Evolutionary conservation across 2,797 vertebrate species (phyloP), one percentile per base, ranked within the genome.

Genomic region (Meriones psammophilus): DNA sequence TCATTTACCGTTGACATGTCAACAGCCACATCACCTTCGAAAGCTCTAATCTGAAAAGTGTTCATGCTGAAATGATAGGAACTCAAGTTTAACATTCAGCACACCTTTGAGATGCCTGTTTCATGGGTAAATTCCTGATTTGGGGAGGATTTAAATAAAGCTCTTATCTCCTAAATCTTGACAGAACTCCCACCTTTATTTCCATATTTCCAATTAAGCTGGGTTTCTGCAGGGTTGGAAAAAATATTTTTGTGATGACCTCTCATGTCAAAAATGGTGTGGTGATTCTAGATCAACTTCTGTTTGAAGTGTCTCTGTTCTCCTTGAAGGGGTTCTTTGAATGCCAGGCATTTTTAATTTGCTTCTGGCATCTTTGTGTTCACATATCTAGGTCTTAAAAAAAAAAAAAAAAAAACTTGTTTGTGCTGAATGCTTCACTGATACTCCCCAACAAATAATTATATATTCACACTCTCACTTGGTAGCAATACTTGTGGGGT

Each of bases 71-170:
- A 84, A 33, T 88, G 87, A 96, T 94, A 81, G 0, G 2, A 91
- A 6, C 24, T 18, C 5, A 66, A 12, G 0, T 94, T 46, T 97
- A 79, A 46, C 83, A 71, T 73, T 83, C 91, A 36, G 84, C 69
- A 64, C 9, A 12, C 33, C 0, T 0, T 90, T 95, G 28, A 88
- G 50, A 22, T 15, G 4, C 76, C 30, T 83, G 18, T 96, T 89
- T 95, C 46, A 36, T 20, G 78, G 3, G 10, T 66, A 20, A 56
- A 39, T 73, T 91, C 71, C 28, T 68, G n/a, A 96, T 91, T 18
- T 92, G 80, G 66, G 86, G 13, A 1, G 87, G n/a, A 80, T 94
- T 96, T 95, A 95, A 88, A 39, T 96, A 92, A 96, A 96, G 66
- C 46, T n/a, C 7, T 81, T 50, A 6, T 97, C 69, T 42, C 96